A percentile compares a stretch with the other conserved stretches of the same genome.
These are phyloP conservation scores for Nymphalis polychloros DNA, from an alignment of 2,888 invertebrate species.

Conservation along the genomic window DNA sequence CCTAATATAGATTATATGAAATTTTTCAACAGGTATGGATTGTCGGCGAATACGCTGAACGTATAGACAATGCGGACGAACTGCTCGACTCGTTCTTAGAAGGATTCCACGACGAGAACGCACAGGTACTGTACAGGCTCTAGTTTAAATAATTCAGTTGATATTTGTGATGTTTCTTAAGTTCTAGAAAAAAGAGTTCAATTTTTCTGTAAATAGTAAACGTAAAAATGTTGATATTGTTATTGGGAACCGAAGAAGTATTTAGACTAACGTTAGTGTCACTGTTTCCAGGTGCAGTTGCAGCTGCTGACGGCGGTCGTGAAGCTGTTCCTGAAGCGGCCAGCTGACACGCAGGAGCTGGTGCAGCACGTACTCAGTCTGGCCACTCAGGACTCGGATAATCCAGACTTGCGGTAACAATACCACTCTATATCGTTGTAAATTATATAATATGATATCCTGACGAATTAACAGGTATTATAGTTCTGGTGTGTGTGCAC, in stretches of 20 bases:
- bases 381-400: constrained; percentile 95
- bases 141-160: not conserved
- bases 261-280: not conserved
- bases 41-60: constrained; percentile 98
- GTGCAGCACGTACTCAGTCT: constrained; percentile 97
- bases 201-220: too few relatives aligned
- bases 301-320: constrained; percentile 99
- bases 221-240: too few relatives aligned
- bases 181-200: not conserved
- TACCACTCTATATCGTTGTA: not conserved
- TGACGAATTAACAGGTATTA: too few relatives aligned
- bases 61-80: constrained; percentile 99
- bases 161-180: not conserved
- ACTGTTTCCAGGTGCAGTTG: constrained; percentile 87
- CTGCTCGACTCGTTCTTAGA: constrained; percentile 98
- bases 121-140: constrained; percentile 81
- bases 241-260: too few relatives aligned
- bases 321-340: constrained; percentile 98
- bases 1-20: too few relatives aligned
- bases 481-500: too few relatives aligned
- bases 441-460: too few relatives aligned
- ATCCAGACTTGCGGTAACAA: constrained; percentile 91
- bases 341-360: constrained; percentile 98
- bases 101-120: constrained; percentile 98
- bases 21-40: constrained; percentile 84